These are phyloP conservation scores for Pangasius larnaudii DNA, from an alignment of 2,797 vertebrate species.

Conservation along the genomic window DNA sequence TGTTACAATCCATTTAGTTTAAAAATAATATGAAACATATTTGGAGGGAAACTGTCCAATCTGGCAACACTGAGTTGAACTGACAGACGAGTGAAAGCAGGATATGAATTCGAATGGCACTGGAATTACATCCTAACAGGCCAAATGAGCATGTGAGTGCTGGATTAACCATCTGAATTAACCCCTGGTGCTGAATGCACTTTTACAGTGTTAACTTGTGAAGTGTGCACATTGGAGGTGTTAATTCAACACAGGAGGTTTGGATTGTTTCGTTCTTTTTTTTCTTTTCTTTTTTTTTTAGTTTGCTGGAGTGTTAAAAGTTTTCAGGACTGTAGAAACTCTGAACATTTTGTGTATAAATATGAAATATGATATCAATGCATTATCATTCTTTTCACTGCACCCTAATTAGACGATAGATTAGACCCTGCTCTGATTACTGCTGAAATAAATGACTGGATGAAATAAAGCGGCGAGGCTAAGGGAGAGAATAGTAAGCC, in stretches of 20 bases:
- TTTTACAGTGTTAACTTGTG: neutral
- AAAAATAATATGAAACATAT: neutral
- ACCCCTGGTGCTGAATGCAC: neutral
- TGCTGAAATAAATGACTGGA: neutral
- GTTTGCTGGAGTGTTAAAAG: neutral
- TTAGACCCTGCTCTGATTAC: neutral
- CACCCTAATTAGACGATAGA: neutral
- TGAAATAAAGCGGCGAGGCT: neutral
- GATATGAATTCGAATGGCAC: neutral
- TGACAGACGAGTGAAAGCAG: neutral
- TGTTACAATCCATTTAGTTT: neutral
- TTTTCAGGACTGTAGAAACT: neutral
- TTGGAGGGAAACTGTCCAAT: neutral
- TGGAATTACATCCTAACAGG: conserved; percentile 4
- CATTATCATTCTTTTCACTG: neutral
- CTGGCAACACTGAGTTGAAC: conserved; percentile 11
- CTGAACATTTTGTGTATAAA: neutral
- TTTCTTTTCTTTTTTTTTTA: neutral
- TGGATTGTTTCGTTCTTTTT: neutral
- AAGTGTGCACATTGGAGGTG: neutral
- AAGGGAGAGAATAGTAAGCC: neutral
- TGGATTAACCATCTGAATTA: conserved; percentile 12
- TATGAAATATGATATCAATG: neutral
- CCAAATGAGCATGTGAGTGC: neutral
- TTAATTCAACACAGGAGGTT: conserved; percentile 1